Conservation (phyloP, 2,113 vertebrate species). For the Copsychus sechellarum region DNA sequence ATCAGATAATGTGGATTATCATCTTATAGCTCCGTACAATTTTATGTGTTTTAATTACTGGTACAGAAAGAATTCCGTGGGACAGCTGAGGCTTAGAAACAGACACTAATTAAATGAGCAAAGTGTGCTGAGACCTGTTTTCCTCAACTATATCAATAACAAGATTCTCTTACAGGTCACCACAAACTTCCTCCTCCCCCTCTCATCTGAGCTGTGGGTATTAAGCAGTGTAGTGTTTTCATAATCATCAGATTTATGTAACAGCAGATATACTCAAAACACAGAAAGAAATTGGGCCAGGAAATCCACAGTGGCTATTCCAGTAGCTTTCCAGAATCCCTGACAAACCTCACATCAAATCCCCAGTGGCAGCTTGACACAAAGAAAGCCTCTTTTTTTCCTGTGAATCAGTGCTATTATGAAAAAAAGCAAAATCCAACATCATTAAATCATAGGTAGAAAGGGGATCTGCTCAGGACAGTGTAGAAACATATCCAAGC, state of each 20-base stretch:
- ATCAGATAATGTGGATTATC: slow-evolving; percentile 18
- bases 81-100: not conserved
- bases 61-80: not conserved
- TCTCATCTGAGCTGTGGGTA: not conserved
- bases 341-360: not conserved
- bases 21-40: not conserved
- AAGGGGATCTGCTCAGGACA: not conserved
- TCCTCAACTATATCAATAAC: not conserved
- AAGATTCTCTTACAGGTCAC: not conserved
- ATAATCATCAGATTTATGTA: not conserved
- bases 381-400: not conserved
- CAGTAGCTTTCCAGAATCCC: slow-evolving; percentile 14
- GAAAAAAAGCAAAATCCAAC: not conserved
- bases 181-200: not conserved
- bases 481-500: not conserved
- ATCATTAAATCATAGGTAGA: not conserved
- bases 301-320: not conserved
- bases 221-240: not conserved
- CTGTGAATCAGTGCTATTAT: not conserved
- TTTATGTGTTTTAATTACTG: slow-evolving; percentile 12
- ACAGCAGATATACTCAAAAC: not conserved
- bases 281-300: not conserved
- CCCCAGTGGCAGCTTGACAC: not conserved
- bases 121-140: not conserved
- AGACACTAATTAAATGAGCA: slow-evolving; percentile 17